Conservation (phyloP, 2,888 invertebrate genomes). For the Tolmerus cingulatus region DNA sequence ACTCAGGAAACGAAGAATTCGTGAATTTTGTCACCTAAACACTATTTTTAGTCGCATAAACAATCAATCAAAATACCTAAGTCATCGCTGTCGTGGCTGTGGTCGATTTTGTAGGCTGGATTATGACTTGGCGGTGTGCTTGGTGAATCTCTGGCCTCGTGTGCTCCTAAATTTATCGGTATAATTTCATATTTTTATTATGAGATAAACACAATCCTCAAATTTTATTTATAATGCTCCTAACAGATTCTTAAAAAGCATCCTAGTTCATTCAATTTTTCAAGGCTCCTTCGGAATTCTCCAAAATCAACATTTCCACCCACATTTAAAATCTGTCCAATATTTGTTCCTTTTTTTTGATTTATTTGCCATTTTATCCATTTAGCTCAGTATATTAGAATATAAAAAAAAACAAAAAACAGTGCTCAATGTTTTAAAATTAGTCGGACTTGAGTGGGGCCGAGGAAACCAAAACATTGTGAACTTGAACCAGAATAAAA, state of each 20-base stretch:
- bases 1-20: background rate
- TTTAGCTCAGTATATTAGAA: background rate
- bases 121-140: constrained; percentile 62
- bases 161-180: constrained; percentile 55
- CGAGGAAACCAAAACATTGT: constrained; percentile 11
- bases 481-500: constrained; percentile 25
- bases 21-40: background rate
- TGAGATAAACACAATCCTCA: background rate
- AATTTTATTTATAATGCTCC: background rate
- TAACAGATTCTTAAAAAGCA: background rate
- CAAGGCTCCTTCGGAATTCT: background rate
- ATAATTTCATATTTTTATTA: background rate
- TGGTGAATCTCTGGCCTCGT: constrained; percentile 61
- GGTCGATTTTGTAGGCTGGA: constrained; percentile 62
- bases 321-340: background rate
- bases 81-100: constrained; percentile 56
- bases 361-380: background rate
- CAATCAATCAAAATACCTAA: constrained; percentile 51
- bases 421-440: background rate
- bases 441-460: background rate
- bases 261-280: background rate
- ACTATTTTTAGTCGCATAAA: constrained; percentile 9
- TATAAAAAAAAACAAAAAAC: background rate
- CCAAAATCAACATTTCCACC: background rate
- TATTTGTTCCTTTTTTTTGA: background rate